Percentiles rank a stretch among this genome's conserved stretches.
These are phyloP conservation scores for Chloropsis hardwickii DNA, from an alignment of 2,113 vertebrate species.

Conservation along the genomic window DNA sequence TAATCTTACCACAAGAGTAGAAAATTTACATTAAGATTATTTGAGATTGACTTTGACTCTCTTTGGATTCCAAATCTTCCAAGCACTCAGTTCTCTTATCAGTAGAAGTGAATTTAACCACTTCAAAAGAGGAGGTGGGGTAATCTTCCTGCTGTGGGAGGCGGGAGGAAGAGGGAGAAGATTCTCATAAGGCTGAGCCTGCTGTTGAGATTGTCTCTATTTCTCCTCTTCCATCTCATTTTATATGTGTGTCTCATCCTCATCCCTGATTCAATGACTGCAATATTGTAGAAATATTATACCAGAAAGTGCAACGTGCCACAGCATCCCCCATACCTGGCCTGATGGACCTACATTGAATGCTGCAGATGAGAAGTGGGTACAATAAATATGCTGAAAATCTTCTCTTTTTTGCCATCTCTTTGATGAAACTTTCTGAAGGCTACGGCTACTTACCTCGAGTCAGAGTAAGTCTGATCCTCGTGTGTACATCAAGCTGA, in stretches of 20 bases:
- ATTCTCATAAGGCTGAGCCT: not conserved
- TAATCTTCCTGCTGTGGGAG: not conserved
- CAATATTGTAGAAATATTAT: not conserved
- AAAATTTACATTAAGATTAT: conserved; percentile 57
- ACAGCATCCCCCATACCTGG: not conserved
- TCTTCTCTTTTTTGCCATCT: not conserved
- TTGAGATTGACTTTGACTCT: conserved; percentile 7
- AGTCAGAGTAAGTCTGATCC: not conserved
- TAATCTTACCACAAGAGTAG: not conserved
- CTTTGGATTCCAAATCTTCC: not conserved
- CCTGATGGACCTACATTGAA: not conserved
- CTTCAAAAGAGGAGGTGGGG: not conserved
- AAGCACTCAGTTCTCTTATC: not conserved
- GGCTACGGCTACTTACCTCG: not conserved
- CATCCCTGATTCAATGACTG: not conserved
- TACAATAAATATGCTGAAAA: not conserved
- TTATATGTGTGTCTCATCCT: not conserved
- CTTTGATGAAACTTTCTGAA: not conserved
- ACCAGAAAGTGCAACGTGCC: not conserved
- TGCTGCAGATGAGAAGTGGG: not conserved
- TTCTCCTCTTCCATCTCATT: not conserved
- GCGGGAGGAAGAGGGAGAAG: not conserved
- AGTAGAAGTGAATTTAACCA: not conserved
- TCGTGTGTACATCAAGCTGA: not conserved
- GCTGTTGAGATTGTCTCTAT: not conserved